phyloP scores from a whole-genome alignment of 2,113 vertebrate species.

The Spizaetus ornatus region DNA sequence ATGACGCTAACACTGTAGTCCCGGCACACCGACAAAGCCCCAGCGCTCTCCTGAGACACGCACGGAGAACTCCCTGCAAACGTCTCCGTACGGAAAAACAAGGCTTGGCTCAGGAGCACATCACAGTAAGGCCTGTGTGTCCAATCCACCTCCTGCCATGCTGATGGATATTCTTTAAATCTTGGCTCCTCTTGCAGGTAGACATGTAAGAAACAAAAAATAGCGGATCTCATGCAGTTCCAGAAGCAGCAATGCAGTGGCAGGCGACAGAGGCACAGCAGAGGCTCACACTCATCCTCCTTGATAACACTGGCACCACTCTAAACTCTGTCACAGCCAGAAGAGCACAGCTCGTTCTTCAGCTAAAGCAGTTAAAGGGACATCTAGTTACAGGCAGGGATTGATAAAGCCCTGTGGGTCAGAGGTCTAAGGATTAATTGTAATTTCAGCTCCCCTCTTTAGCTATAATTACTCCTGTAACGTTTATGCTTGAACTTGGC shows the following conservation, averaged over 20 bases:
- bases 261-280: not conserved
- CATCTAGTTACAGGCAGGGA: not conserved
- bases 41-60: not conserved
- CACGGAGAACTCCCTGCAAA: not conserved
- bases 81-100: not conserved
- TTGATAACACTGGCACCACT: too few relatives aligned
- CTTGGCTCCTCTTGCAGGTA: not conserved
- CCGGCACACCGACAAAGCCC: not conserved
- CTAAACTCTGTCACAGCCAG: not conserved
- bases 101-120: not conserved
- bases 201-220: not conserved
- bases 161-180: not conserved
- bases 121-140: too few relatives aligned
- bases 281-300: not conserved
- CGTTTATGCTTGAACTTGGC: not conserved
- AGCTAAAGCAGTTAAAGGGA: not conserved
- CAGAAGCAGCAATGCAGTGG: not conserved
- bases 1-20: not conserved
- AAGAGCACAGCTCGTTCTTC: not conserved
- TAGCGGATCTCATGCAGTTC: not conserved
- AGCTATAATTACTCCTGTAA: not conserved
- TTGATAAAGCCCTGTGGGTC: not conserved
- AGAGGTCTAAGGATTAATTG: not conserved
- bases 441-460: not conserved
- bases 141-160: not conserved